phyloP scores from a whole-genome alignment of 2,113 vertebrate genomes.

The Condylura cristata region DNA sequence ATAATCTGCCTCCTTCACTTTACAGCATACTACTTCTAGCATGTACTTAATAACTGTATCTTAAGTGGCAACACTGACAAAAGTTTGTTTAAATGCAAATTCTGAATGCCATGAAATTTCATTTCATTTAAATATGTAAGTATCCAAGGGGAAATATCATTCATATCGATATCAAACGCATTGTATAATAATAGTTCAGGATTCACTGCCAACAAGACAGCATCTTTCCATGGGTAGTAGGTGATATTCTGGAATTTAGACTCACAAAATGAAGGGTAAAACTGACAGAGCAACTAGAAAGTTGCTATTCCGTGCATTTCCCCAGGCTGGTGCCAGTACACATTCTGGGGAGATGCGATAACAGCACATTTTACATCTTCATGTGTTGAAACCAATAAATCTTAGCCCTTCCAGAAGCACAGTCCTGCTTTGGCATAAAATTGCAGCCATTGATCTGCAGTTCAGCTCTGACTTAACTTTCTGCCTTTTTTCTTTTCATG shows the following conservation, averaged over 20 bases:
- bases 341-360: slow-evolving; percentile 64
- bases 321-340: slow-evolving; percentile 37
- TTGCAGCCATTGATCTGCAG: slow-evolving; percentile 62
- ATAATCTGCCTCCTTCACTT: background rate
- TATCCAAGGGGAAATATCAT: slow-evolving; percentile 10
- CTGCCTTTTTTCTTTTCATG: slow-evolving; percentile 34
- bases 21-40: background rate
- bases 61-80: background rate
- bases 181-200: background rate
- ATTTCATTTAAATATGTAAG: slow-evolving; percentile 28
- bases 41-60: background rate
- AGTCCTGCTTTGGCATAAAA: slow-evolving; percentile 65
- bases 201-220: background rate
- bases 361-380: slow-evolving; percentile 69
- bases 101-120: background rate
- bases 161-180: background rate
- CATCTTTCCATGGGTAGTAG: background rate
- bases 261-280: background rate
- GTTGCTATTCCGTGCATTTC: slow-evolving; percentile 6
- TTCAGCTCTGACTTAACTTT: slow-evolving; percentile 53
- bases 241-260: background rate
- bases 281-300: slow-evolving; percentile 1
- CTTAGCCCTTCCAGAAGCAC: slow-evolving; percentile 63
- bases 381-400: slow-evolving; percentile 66
- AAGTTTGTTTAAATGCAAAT: slow-evolving; percentile 34